Evolutionary conservation across 2,888 invertebrate species (phyloP).

Genomic region (Coleophora flavipennella): DNA sequence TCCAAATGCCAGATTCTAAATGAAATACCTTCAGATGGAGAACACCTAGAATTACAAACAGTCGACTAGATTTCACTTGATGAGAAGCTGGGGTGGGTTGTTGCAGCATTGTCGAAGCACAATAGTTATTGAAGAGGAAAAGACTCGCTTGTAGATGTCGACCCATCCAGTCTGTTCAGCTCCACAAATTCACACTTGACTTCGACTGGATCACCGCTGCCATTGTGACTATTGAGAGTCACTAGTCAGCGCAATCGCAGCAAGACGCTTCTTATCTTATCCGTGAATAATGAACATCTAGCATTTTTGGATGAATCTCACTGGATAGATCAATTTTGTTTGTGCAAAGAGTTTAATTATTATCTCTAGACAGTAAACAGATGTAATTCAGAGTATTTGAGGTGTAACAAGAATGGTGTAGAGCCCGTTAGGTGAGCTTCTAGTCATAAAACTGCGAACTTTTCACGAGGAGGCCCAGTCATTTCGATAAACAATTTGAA

Average conservation of each 20-base stretch:
- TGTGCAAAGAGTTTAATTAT: background rate
- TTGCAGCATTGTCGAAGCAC: slow-evolving; percentile 12
- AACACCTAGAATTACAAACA: too few relatives aligned
- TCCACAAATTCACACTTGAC: slow-evolving; percentile 21
- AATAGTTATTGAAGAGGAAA: slow-evolving; percentile 23
- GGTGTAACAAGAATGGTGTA: too few relatives aligned
- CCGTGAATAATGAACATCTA: slow-evolving; percentile 17
- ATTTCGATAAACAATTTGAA: too few relatives aligned
- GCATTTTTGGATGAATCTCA: slow-evolving; percentile 3
- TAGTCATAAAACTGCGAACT: too few relatives aligned
- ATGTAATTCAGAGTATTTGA: too few relatives aligned
- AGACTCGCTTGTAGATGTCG: slow-evolving; percentile 18
- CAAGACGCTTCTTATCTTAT: slow-evolving; percentile 11
- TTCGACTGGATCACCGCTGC: slow-evolving; percentile 17
- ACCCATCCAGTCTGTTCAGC: slow-evolving; percentile 15
- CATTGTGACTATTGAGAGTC: slow-evolving; percentile 18
- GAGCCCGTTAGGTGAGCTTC: too few relatives aligned
- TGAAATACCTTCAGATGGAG: too few relatives aligned
- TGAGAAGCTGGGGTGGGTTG: too few relatives aligned
- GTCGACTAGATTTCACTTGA: too few relatives aligned
- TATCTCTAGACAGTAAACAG: too few relatives aligned
- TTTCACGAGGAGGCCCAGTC: too few relatives aligned
- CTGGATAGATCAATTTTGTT: slow-evolving; percentile 6
- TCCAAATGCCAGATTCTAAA: too few relatives aligned
- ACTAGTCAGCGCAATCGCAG: slow-evolving; percentile 7